Percentiles rank a stretch among this genome's conserved stretches.
Conservation (phyloP, 2,113 vertebrate species). For the Apistogramma diplotaenia region DNA sequence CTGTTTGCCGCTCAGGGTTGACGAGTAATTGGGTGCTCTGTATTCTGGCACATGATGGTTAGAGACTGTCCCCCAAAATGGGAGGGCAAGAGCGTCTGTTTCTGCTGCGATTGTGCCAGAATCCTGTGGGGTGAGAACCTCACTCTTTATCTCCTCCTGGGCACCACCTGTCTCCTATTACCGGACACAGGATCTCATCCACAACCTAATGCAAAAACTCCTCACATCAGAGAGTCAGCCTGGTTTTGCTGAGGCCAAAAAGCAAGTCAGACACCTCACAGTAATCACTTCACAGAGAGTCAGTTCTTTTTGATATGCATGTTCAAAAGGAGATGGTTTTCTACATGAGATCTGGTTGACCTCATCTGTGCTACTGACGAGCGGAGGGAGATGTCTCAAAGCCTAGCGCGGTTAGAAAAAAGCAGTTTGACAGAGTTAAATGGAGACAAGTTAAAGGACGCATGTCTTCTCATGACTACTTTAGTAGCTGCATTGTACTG, state of each 20-base stretch:
- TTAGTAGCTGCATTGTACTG: background rate
- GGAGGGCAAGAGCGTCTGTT: conserved; percentile 46
- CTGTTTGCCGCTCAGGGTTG: conserved; percentile 26
- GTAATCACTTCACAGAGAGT: conserved; percentile 8
- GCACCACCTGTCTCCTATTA: conserved; percentile 74
- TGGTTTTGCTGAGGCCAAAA: conserved; percentile 30
- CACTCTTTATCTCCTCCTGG: conserved; percentile 68
- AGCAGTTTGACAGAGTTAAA: background rate
- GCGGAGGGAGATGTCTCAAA: conserved; percentile 5
- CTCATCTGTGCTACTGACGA: conserved; percentile 6
- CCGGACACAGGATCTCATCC: conserved; percentile 40
- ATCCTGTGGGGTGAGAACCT: conserved; percentile 60
- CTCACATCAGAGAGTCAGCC: conserved; percentile 28
- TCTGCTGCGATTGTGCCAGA: conserved; percentile 54
- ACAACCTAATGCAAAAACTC: conserved; percentile 30
- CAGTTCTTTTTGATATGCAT: background rate
- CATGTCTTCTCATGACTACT: background rate
- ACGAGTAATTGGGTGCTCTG: conserved; percentile 52
- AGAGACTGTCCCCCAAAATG: conserved; percentile 35
- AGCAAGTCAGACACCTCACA: conserved; percentile 21
- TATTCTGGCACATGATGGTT: conserved; percentile 53
- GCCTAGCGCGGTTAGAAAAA: background rate
- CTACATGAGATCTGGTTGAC: background rate
- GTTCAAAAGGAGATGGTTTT: conserved; percentile 13
- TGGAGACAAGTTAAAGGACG: background rate